Percentiles rank a stretch among this genome's conserved stretches.
Conservation (phyloP, 1,140 invertebrate genomes). For the Brevipalpus yothersi region DNA sequence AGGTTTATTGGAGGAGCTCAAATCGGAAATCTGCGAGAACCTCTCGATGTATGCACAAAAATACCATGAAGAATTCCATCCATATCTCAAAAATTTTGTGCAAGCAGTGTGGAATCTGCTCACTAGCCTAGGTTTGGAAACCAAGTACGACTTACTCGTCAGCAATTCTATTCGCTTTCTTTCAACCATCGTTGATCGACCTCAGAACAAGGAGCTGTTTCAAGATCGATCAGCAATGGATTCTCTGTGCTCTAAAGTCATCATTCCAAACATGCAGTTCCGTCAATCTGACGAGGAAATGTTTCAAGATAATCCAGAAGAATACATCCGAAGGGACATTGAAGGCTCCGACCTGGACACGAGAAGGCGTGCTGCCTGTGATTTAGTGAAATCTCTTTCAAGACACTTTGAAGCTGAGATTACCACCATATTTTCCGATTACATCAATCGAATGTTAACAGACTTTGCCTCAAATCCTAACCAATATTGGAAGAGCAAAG, state of each 20-base stretch:
- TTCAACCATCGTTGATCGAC: conserved; percentile 69
- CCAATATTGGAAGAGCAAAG: conserved; percentile 71
- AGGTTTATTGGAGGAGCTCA: conserved; percentile 65
- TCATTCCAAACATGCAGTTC: conserved; percentile 94
- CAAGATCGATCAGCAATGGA: conserved; percentile 59
- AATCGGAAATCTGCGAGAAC: conserved; percentile 87
- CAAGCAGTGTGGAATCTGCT: conserved; percentile 74
- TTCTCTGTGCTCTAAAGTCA: conserved; percentile 86
- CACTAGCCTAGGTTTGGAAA: conserved; percentile 47
- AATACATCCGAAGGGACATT: conserved; percentile 87
- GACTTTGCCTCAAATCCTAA: conserved; percentile 46
- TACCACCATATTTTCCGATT: conserved; percentile 71
- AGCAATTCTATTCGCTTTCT: conserved; percentile 88
- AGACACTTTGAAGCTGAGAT: conserved; percentile 73
- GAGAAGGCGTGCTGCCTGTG: conserved; percentile 72
- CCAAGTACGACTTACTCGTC: conserved; percentile 79
- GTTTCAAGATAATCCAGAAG: conserved; percentile 92
- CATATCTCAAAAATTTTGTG: conserved; percentile 67
- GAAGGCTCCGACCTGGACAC: conserved; percentile 98
- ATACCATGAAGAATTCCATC: conserved; percentile 86
- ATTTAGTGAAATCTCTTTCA: conserved; percentile 70
- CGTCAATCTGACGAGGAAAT: conserved; percentile 78
- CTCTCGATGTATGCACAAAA: conserved; percentile 82
- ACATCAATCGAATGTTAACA: conserved; percentile 36
- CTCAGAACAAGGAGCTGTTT: conserved; percentile 64